Conservation (phyloP, 2,113 vertebrate genomes). For the Cinclus mexicanus region DNA sequence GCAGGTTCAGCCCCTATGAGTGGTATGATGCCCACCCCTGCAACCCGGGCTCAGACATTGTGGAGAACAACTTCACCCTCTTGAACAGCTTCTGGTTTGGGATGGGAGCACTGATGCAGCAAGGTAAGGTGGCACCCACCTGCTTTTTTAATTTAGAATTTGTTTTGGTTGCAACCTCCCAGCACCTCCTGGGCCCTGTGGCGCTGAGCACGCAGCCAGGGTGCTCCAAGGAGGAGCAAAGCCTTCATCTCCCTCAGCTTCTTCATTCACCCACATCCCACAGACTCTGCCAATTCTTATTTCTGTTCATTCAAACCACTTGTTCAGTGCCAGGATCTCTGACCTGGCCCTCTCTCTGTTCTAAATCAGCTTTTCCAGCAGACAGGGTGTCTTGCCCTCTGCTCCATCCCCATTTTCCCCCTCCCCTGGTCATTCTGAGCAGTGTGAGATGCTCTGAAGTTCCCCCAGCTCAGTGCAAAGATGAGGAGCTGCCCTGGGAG, state of each 20-base stretch:
- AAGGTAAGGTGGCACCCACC: constrained; percentile 73
- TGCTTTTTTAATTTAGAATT: neutral
- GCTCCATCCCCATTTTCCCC: neutral
- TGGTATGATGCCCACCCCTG: constrained; percentile 98
- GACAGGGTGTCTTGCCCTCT: neutral
- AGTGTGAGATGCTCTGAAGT: neutral
- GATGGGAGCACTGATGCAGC: constrained; percentile 97
- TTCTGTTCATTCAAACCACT: neutral
- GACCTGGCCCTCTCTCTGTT: accelerated
- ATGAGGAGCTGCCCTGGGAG: neutral
- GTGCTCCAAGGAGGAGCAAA: accelerated
- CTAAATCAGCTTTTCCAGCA: neutral
- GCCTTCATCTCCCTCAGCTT: neutral
- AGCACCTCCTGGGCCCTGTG: no score
- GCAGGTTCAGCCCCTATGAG: constrained; percentile 96
- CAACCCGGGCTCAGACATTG: constrained; percentile 92
- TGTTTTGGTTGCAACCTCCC: no score
- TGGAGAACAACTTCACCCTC: constrained; percentile 98
- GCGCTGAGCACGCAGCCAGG: neutral
- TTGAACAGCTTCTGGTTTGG: constrained; percentile 99
- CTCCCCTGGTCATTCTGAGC: neutral
- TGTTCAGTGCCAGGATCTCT: neutral
- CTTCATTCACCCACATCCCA: neutral
- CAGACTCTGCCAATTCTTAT: neutral
- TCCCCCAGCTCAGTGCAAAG: neutral